A percentile compares a stretch with the other conserved stretches of the same genome.
Conservation (phyloP, 2,888 invertebrate genomes). For the Spicauda simplicius region DNA sequence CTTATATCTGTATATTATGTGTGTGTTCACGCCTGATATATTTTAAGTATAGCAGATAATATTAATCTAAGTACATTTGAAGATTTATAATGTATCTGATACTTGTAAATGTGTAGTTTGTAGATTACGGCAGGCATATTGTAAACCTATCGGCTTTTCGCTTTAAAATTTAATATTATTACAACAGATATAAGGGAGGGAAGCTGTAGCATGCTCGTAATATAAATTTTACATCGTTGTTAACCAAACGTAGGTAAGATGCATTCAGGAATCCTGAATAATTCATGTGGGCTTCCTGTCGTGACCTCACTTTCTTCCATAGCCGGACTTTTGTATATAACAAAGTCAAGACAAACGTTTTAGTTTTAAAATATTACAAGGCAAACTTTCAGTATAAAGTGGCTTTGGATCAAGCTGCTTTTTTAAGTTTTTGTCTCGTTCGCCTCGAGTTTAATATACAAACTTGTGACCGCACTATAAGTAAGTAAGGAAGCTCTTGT, state of each 20-base stretch:
- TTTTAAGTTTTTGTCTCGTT: not conserved
- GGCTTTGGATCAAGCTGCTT: not conserved
- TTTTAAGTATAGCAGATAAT: too few relatives aligned
- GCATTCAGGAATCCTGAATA: slow-evolving; percentile 70
- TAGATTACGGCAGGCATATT: too few relatives aligned
- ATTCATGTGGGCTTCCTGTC: slow-evolving; percentile 65
- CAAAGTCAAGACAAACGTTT: not conserved
- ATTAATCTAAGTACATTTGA: too few relatives aligned
- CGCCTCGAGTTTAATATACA: not conserved
- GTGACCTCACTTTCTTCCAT: slow-evolving; percentile 44
- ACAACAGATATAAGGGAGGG: not conserved
- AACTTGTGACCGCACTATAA: not conserved
- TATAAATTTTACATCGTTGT: not conserved
- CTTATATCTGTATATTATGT: too few relatives aligned
- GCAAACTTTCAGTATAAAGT: not conserved
- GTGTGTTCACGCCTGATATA: too few relatives aligned
- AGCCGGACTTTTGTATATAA: slow-evolving; percentile 1
- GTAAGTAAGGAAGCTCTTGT: not conserved
- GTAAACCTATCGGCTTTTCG: too few relatives aligned
- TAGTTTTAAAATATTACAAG: not conserved
- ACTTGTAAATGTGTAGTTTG: too few relatives aligned
- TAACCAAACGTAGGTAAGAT: slow-evolving; percentile 39
- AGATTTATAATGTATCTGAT: too few relatives aligned
- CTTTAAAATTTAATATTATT: too few relatives aligned
- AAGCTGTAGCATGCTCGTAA: not conserved